Base-by-base conservation (phyloP, 1,140 invertebrate genomes). In the Drosophila pectinifera region DNA sequence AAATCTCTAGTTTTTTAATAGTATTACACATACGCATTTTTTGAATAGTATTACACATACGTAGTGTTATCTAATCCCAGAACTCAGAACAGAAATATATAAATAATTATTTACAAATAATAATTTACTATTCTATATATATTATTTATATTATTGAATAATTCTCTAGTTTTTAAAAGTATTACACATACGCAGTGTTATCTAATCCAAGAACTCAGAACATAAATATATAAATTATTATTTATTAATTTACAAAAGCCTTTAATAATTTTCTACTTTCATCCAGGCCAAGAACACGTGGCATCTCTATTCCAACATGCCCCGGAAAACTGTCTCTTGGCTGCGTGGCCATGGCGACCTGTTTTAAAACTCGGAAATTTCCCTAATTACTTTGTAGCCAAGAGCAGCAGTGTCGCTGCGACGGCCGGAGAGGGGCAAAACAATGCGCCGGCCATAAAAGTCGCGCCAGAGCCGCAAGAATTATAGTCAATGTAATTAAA, bases 401-500 rank as follows among this genome's bases (percentile, higher is more conserved):
- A 54, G 41, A 73, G 68, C 79, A 62, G 43, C 49, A 53, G 18
- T 49, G 56, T 45, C 78, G 54, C 49, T n/a, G 49, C 38, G 18
- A 31, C 28, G 24, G 24, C n/a, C n/a, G 61, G 34, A 8, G 22
- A 14, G 28, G 61, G 46, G 62, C 65, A 70, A 70, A 70, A 70
- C 68, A 70, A 70, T 70, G 68, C 68, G 76, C 41, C 80, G 76
- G 80, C 68, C 80, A 84, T 85, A 85, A 80, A 85, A 85, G 81
- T 85, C 81, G 81, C 77, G 73, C 82, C 81, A 77, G 77, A 85
- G 81, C 81, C 81, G 67, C 81, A 85, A 85, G 81, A 85, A 85
- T 85, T 85, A 85, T 85, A 85, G 81, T 85, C 81, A 86, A 86
- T 86, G 82, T 86, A 86, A 86, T 86, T 86, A 86, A 86, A 86